A percentile compares a stretch with the other conserved stretches of the same genome.
Evolutionary conservation across 2,888 invertebrate species (phyloP).

Genomic region (Tachina fera): DNA sequence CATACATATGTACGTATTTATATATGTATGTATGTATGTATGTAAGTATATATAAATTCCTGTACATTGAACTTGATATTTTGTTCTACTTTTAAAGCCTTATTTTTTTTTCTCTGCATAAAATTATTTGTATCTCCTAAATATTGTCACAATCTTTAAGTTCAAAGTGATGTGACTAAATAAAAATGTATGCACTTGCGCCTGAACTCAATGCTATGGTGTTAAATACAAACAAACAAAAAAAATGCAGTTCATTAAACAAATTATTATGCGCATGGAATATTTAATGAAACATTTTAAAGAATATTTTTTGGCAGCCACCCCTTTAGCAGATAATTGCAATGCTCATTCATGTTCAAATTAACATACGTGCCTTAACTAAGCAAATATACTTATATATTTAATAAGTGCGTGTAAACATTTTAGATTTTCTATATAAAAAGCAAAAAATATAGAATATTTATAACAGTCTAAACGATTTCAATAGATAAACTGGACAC

Average conservation of each 20-base stretch:
- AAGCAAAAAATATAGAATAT: conserved; percentile 57
- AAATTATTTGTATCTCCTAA: conserved; percentile 20
- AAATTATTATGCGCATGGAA: conserved; percentile 51
- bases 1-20: no score
- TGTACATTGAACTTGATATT: conserved; percentile 54
- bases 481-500: conserved; percentile 37
- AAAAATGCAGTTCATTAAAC: conserved; percentile 70
- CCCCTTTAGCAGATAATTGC: conserved; percentile 49
- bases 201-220: conserved; percentile 49
- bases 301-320: conserved; percentile 66
- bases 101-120: background rate
- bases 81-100: conserved; percentile 7
- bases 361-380: conserved; percentile 55
- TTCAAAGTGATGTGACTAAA: conserved; percentile 19
- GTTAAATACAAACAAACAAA: conserved; percentile 16
- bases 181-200: conserved; percentile 2
- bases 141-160: conserved; percentile 35
- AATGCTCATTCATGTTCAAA: conserved; percentile 53
- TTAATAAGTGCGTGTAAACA: conserved; percentile 31
- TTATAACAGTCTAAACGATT: conserved; percentile 54
- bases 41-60: no score
- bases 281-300: conserved; percentile 42
- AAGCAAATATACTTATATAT: conserved; percentile 18
- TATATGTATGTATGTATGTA: no score
- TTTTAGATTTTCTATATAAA: conserved; percentile 60